Base-by-base conservation (phyloP, 2,888 invertebrate genomes). In the Hylaea fasciaria region DNA sequence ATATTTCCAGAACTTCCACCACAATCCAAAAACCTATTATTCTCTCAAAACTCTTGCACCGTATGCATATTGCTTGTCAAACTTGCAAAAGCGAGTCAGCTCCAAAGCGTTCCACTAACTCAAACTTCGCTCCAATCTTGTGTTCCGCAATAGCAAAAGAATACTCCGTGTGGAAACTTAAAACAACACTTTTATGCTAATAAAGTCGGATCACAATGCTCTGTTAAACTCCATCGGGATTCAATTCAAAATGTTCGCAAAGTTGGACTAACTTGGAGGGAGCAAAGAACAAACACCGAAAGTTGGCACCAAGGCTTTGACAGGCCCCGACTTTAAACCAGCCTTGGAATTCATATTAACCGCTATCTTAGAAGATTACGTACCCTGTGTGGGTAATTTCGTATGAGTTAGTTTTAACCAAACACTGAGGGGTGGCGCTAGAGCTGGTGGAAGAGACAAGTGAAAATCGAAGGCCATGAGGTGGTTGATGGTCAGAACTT, bases 291-390 rank as follows among this genome's bases (percentile, higher is more conserved):
- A 80, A 78, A 80, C 81, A 59, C 57, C 55, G 68, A 74, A 73
- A 78, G 72, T 76, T 78, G 65, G 70, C 57, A 69, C 62, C 57
- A 71, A 72, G 72, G 71, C 65, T 78, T 77, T 79, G 80, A 72
- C 78, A 78, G 74, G 74, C 70, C 69, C 62, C 77, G 76, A 80
- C 82, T 82, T 82, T 74, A 73, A 72, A 45, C 43, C 60, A 47
- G 74, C 73, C 69, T 74, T 58, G 65, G 76, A 76, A 78, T 82
- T 82, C 82, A 82, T 82, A 83, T 77, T 80, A 84, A 80, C 78
- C 73, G 73, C 78, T 80, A 81, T 84, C 80, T 79, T 65, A 71
- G 76, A 71, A 82, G 80, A 82, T 84, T 83, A 82, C 76, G 72
- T 74, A 77, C 75, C 79, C 75, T 73, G 71, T 76, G 74, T 74